Evolutionary conservation across 2,797 vertebrate species (phyloP).

Genomic region (Morelia viridis): DNA sequence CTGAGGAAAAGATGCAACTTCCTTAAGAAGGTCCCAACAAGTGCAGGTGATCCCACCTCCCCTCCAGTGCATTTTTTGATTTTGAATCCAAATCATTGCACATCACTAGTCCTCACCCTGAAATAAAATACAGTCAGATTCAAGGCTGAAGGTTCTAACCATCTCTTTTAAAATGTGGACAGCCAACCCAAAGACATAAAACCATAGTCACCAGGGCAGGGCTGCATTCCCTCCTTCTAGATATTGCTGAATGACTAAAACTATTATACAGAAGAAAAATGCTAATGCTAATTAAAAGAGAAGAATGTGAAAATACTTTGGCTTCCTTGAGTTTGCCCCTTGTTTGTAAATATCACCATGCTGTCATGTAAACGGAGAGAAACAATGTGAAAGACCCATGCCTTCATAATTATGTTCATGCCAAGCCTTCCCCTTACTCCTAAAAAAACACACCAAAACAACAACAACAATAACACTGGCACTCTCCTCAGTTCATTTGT

Average conservation of each 20-base stretch:
- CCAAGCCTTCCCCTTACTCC: constrained; percentile 62
- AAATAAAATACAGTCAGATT: neutral
- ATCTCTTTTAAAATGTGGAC: neutral
- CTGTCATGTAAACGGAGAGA: constrained; percentile 67
- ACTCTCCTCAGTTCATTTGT: constrained; percentile 65
- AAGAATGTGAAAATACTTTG: constrained; percentile 58
- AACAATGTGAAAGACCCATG: constrained; percentile 68
- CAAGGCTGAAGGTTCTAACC: neutral
- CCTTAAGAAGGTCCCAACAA: too few relatives aligned
- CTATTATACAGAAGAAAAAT: neutral
- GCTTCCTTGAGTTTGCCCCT: constrained; percentile 69
- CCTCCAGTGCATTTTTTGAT: too few relatives aligned
- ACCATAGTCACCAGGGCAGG: neutral
- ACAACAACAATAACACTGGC: neutral
- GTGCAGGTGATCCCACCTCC: too few relatives aligned
- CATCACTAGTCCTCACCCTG: neutral
- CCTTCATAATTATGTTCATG: constrained; percentile 61
- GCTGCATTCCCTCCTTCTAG: neutral
- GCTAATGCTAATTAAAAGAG: constrained; percentile 32
- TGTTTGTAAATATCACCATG: constrained; percentile 71
- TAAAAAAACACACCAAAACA: constrained; percentile 49
- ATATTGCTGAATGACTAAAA: constrained; percentile 10
- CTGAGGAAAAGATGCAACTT: neutral
- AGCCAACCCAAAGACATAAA: neutral
- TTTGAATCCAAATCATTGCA: neutral